Evolutionary conservation across 2,113 vertebrate species (phyloP).

Genomic region (Struthidea cinerea): DNA sequence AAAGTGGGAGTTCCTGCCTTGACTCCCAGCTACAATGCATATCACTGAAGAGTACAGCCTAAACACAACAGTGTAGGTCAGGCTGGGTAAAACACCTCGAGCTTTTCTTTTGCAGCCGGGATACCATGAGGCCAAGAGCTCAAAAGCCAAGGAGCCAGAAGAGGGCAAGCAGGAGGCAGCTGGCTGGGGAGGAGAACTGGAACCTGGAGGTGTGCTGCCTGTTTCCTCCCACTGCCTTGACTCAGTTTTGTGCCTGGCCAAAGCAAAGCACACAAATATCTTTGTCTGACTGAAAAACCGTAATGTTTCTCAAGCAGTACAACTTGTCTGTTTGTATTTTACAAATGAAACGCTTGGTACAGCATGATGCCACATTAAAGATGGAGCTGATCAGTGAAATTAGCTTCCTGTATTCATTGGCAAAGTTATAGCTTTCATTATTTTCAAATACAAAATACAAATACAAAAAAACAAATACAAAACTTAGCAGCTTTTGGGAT

Average conservation of each 20-base stretch:
- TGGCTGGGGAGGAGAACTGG: neutral
- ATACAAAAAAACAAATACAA: neutral
- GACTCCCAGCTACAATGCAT: neutral
- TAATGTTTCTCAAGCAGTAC: neutral
- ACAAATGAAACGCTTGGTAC: neutral
- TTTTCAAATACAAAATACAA: neutral
- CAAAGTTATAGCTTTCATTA: neutral
- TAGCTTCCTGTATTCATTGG: neutral
- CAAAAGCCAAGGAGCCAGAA: neutral
- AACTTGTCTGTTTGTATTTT: constrained; percentile 1
- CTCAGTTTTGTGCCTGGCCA: neutral
- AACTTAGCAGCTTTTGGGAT: neutral
- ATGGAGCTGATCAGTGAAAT: neutral
- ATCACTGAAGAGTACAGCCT: neutral
- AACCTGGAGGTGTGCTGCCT: neutral
- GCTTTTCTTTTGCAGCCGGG: neutral
- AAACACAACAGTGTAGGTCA: neutral
- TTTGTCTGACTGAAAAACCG: neutral
- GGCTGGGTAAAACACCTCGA: neutral
- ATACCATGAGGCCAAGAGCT: neutral
- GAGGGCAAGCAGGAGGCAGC: neutral
- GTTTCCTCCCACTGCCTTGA: neutral
- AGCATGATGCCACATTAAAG: neutral
- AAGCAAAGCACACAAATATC: neutral
- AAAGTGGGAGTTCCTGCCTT: neutral